Conservation (phyloP, 1,140 invertebrate genomes). For the Cotesia typhae region DNA sequence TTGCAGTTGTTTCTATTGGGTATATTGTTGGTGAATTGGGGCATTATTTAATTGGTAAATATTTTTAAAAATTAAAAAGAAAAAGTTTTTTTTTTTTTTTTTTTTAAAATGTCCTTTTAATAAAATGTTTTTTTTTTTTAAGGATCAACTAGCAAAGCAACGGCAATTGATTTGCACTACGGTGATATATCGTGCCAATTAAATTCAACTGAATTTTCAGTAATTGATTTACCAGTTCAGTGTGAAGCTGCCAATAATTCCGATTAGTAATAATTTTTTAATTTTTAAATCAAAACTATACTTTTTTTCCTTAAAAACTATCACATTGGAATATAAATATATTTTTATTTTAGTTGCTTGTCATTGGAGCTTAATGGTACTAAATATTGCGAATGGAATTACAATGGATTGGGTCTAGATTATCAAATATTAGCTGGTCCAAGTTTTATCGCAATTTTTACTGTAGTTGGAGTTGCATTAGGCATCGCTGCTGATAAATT, state of each 20-base stretch:
- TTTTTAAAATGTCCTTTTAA: not conserved
- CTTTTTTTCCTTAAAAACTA: not conserved
- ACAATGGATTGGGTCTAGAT: constrained; percentile 89
- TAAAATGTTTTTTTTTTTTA: not conserved
- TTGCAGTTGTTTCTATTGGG: constrained; percentile 80
- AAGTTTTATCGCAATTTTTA: constrained; percentile 90
- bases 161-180: constrained; percentile 84
- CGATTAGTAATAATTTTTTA: constrained; percentile 66
- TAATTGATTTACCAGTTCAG: constrained; percentile 70
- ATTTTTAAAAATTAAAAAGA: constrained; percentile 14
- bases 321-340: not conserved
- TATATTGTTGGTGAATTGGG: constrained; percentile 86
- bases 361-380: constrained; percentile 74
- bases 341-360: constrained; percentile 69
- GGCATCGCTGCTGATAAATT: constrained; percentile 84
- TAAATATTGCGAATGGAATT: constrained; percentile 87
- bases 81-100: no score
- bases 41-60: constrained; percentile 83
- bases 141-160: constrained; percentile 83
- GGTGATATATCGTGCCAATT: constrained; percentile 88
- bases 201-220: constrained; percentile 70
- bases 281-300: not conserved
- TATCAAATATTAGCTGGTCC: constrained; percentile 93
- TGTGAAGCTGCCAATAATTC: constrained; percentile 74
- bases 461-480: constrained; percentile 83